Conservation (phyloP, 1,140 invertebrate genomes). For the Ephestia elutella region DNA sequence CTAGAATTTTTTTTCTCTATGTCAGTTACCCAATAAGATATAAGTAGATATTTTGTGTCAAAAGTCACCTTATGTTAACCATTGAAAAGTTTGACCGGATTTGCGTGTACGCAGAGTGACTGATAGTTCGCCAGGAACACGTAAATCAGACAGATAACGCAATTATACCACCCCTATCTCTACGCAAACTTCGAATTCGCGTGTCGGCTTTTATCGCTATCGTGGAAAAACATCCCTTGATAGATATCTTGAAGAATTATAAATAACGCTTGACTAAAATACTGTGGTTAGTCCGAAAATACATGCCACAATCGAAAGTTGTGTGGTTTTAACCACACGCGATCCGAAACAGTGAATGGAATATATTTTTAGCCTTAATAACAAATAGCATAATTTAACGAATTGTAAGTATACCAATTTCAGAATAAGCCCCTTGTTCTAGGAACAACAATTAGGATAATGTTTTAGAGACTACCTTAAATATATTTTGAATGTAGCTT, state of each 20-base stretch:
- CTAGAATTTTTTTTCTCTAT: too few species aligned
- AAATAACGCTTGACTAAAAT: background rate
- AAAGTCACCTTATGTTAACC: too few species aligned
- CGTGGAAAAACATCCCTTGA: constrained; percentile 3
- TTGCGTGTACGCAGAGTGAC: background rate
- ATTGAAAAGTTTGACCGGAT: background rate
- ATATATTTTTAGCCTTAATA: background rate
- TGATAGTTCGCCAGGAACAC: background rate
- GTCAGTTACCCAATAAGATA: too few species aligned
- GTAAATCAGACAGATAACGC: constrained; percentile 1
- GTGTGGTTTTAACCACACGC: too few species aligned
- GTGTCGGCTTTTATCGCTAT: constrained; percentile 1
- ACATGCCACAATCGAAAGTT: background rate
- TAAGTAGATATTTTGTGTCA: too few species aligned
- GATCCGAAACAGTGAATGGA: background rate
- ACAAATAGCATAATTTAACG: background rate
- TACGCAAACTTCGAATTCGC: constrained; percentile 6
- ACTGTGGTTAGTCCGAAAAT: background rate
- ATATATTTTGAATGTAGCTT: too few species aligned
- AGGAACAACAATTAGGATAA: too few species aligned
- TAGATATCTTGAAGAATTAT: background rate
- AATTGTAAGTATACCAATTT: too few species aligned
- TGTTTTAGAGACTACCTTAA: too few species aligned
- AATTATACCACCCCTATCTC: constrained; percentile 2
- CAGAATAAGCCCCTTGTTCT: too few species aligned